Evolutionary conservation across 2,797 vertebrate species (phyloP).

Genomic region (Myotis findleyi): DNA sequence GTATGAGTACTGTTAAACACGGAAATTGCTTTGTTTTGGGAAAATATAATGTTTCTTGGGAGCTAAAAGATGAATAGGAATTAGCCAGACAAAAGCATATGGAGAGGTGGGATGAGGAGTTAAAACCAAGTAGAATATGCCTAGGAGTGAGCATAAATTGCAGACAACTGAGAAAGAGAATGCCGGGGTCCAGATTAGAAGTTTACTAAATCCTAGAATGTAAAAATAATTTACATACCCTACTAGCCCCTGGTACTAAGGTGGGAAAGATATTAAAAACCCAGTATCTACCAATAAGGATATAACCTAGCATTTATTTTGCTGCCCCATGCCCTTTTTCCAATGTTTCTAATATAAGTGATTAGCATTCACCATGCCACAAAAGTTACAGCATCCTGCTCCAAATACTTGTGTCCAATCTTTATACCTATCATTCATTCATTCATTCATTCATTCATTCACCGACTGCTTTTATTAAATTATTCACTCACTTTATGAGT

Average conservation of each 20-base stretch:
- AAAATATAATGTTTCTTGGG: background rate
- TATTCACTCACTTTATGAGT: background rate
- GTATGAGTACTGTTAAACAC: background rate
- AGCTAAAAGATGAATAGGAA: background rate
- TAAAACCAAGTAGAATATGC: background rate
- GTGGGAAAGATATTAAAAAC: background rate
- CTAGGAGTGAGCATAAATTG: background rate
- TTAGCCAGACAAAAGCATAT: background rate
- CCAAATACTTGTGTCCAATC: background rate
- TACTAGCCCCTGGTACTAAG: background rate
- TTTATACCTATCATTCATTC: background rate
- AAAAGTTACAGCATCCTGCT: background rate
- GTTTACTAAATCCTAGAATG: background rate
- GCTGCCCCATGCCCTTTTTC: background rate
- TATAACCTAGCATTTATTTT: background rate
- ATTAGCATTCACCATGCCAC: background rate
- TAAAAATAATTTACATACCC: background rate
- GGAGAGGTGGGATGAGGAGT: accelerated
- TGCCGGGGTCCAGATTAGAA: background rate
- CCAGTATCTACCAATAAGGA: background rate
- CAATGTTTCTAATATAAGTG: background rate
- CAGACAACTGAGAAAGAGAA: background rate
- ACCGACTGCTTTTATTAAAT: background rate
- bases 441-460: background rate
- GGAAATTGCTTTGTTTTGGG: background rate